Base-by-base conservation (phyloP, 37 sponge, comb jelly and placozoan species). In the Spongilla lacustris region DNA sequence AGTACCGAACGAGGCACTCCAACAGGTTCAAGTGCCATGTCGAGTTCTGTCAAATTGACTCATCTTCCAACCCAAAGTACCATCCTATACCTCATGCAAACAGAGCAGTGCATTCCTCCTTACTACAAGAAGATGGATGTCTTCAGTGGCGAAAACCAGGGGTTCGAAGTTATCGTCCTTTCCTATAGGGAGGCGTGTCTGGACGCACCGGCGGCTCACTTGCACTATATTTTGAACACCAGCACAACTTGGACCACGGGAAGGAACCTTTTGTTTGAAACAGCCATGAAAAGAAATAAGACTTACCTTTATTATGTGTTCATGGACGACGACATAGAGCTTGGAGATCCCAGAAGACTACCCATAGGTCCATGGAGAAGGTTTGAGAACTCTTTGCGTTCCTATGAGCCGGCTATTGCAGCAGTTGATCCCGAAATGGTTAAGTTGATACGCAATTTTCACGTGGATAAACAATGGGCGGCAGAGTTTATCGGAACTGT, bases 251-350 rank as follows among this genome's bases (percentile, higher is more conserved):
- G 80, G 80, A 12, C 80, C 24, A 79, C 67, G 25, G 80, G 80
- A 25, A 79, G 80, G 25, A 79, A 79, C 23, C 36, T 79, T 2
- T 35, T 79, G 17, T 79, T 33, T 28, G 28, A 27, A 50, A 21
- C 67, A 24, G 80, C 80, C 29, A 79, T 33, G 32, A 50, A 27
- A 9, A 79, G 80, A 8, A 67, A 50, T 1, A 66, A 33, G 29
- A 32, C 67, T 9, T 79, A 79, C 25, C 32, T 48, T 2, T 79
- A 79, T 30, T 79, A 79, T 29, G 12, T 79, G 8, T 79, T 79
- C n/a, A 48, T 79, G 66, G 80, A 79, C 67, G 80, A 79, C 32
- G 80, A 79, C 23, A 24, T 79, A 66, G 12, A 10, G 9, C 14
- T 79, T 0, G 35, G 67, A 50, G 25, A 58, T 14, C 14, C 12